A percentile compares a stretch with the other conserved stretches of the same genome.
Conservation (phyloP, 2,113 vertebrate genomes). For the Bambusicola thoracicus region DNA sequence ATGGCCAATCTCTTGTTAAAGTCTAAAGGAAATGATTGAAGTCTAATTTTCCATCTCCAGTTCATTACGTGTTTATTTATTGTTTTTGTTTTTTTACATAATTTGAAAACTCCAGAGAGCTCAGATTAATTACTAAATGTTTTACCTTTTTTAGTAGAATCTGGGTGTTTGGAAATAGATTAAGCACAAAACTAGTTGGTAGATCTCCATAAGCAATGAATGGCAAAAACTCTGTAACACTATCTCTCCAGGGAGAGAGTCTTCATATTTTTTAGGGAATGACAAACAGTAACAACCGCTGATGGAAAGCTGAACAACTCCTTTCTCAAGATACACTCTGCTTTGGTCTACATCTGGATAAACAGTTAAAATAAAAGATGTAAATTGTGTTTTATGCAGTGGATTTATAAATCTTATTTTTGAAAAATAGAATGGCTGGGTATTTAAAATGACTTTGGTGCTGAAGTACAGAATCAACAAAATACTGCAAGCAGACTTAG, state of each 20-base stretch:
- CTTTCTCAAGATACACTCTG: background rate
- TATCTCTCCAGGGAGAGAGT: background rate
- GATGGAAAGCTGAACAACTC: background rate
- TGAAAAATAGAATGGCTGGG: background rate
- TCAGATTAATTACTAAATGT: background rate
- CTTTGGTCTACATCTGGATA: background rate
- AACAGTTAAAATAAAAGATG: background rate
- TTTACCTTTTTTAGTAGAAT: background rate
- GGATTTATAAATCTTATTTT: background rate
- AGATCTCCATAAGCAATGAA: background rate
- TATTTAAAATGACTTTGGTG: background rate
- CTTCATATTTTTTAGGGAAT: background rate
- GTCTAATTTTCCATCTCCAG: accelerated
- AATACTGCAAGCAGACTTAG: background rate
- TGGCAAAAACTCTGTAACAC: background rate
- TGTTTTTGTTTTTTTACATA: background rate
- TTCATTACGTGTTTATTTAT: background rate
- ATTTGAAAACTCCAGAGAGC: background rate
- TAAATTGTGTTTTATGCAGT: background rate
- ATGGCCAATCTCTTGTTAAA: background rate
- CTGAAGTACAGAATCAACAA: background rate
- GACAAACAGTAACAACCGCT: background rate
- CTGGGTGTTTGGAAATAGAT: background rate
- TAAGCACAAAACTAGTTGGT: background rate
- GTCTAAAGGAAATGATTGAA: background rate